Evolutionary conservation across 2,113 vertebrate species (phyloP).

Genomic region (Pelecanus crispus): DNA sequence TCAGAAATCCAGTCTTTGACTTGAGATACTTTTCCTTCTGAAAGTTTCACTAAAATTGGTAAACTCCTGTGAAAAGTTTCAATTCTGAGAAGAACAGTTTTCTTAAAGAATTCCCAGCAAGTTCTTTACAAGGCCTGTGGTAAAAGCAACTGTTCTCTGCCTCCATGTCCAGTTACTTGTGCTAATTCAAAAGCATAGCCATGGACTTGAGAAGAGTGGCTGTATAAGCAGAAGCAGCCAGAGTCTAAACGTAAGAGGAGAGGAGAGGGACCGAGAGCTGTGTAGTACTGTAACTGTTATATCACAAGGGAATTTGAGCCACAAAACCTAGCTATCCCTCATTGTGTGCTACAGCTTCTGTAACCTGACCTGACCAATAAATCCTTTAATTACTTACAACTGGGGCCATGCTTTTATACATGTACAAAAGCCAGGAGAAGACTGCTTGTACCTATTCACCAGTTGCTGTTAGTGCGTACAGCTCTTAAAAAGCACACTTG

Average conservation of each 20-base stretch:
- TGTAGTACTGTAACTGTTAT: not conserved
- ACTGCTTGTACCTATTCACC: not conserved
- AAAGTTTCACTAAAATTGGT: not conserved
- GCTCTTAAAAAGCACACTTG: not conserved
- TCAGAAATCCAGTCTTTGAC: not conserved
- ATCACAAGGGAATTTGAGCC: not conserved
- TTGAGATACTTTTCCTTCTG: not conserved
- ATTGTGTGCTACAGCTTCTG: not conserved
- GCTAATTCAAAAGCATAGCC: not conserved
- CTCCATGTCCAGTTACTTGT: not conserved
- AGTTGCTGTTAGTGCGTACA: not conserved
- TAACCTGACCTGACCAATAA: not conserved
- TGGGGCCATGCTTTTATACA: not conserved
- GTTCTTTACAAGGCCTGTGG: not conserved
- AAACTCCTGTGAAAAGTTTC: not conserved
- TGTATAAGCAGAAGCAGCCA: not conserved
- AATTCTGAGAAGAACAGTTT: not conserved
- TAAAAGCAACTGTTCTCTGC: not conserved
- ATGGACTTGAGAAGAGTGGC: not conserved
- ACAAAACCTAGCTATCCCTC: not conserved
- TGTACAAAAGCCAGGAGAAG: not conserved
- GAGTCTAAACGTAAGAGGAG: not conserved
- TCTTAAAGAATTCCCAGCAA: not conserved
- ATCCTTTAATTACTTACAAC: not conserved
- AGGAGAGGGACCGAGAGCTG: not conserved